phyloP scores from a whole-genome alignment of 1,140 invertebrate species.

The Papilio xuthus region DNA sequence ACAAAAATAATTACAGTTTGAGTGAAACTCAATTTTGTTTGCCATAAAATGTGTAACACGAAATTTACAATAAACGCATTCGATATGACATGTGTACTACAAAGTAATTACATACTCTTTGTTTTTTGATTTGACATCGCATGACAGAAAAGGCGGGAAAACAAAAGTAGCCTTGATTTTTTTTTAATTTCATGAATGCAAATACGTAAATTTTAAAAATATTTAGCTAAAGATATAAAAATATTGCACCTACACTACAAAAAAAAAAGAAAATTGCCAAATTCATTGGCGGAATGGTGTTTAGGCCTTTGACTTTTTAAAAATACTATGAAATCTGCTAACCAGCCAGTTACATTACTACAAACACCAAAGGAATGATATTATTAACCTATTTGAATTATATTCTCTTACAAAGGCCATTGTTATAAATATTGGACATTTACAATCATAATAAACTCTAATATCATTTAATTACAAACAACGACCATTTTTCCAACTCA shows the following conservation, averaged over 20 bases:
- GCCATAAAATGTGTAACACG: not conserved
- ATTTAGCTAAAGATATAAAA: constrained; percentile 24
- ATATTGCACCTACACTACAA: not conserved
- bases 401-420: constrained; percentile 29
- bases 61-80: not conserved
- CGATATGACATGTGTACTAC: no score
- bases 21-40: not conserved
- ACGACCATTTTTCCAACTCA: not conserved
- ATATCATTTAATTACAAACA: constrained; percentile 22
- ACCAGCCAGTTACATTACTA: constrained; percentile 26
- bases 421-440: constrained; percentile 26
- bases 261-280: not conserved
- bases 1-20: not conserved
- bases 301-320: not conserved
- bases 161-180: not conserved
- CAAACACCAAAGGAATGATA: constrained; percentile 25
- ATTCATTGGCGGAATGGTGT: not conserved
- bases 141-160: not conserved
- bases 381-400: constrained; percentile 29
- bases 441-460: constrained; percentile 24
- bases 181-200: not conserved
- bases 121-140: not conserved
- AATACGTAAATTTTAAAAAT: not conserved
- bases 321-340: constrained; percentile 6
- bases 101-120: no score